phyloP scores from a whole-genome alignment of 2,888 invertebrate species.

The Busseola fusca region DNA sequence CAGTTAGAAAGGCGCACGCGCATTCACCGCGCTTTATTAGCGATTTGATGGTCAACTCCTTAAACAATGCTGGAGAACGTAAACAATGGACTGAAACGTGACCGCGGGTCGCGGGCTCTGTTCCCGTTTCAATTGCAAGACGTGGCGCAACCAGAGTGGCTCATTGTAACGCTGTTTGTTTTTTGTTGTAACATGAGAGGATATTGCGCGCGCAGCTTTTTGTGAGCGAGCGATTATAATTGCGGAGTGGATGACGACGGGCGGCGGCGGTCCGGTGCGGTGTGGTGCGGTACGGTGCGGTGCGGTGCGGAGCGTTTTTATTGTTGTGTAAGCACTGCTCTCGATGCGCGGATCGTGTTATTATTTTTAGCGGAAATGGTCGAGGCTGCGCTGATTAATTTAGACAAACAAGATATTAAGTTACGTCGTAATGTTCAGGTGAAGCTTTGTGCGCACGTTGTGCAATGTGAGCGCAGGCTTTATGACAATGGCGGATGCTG shows the following conservation, averaged over 20 bases:
- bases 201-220: constrained; percentile 60
- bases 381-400: constrained; percentile 44
- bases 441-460: constrained; percentile 6
- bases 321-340: constrained; percentile 46
- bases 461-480: constrained; percentile 1
- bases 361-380: constrained; percentile 56
- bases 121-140: constrained; percentile 66
- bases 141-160: constrained; percentile 56
- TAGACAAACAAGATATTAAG: constrained; percentile 42
- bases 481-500: not conserved
- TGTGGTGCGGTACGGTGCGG: not conserved
- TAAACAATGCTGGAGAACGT: constrained; percentile 64
- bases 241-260: constrained; percentile 40
- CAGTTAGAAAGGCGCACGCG: constrained; percentile 63
- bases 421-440: constrained; percentile 26
- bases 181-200: constrained; percentile 64
- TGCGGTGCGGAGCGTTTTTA: constrained; percentile 40
- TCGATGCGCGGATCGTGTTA: constrained; percentile 42
- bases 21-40: constrained; percentile 62
- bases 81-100: constrained; percentile 77
- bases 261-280: constrained; percentile 16
- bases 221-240: constrained; percentile 60
- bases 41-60: constrained; percentile 64
- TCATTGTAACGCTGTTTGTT: constrained; percentile 57
- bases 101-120: constrained; percentile 66